Base-by-base conservation (phyloP, 1,140 invertebrate genomes). In the Epicauta chinensis region DNA sequence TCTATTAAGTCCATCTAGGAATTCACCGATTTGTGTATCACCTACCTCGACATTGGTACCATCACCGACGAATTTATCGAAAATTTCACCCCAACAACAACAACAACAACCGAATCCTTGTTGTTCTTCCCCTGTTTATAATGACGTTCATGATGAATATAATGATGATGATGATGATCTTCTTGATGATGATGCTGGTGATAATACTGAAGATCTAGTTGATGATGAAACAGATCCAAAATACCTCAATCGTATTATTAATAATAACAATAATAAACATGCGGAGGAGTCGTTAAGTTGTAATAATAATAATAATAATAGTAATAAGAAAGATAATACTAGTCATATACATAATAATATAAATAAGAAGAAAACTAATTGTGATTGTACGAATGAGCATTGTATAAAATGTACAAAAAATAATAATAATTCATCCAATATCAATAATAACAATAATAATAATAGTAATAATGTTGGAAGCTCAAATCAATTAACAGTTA, bases 401-500 rank as follows among this genome's bases (percentile, higher is more conserved):
- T 65, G 63, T 42, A 53, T 51, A 31, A 66, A 60, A 46, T 66
- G 66, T 47, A 41, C 60, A 12, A 62, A 59, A 40, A 59, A 56
- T 14, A 52, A 63, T 43, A 61, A 65, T 29, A 60, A 59, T 23
- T 23, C 23, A 23, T 63, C 59, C 30, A 58, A 55, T 38, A 68
- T 68, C 39, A 67, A 69, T 53, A 64, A 67, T 55, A 37, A 58
- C 31, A 63, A 36, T 37, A 65, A 64, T 51, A 63, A 61, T 35
- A 64, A 63, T 45, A 66, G 63, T 53, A 65, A 64, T 49, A 52
- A 53, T 3, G 58, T 53, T 2, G 52, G 53, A n/a, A 62, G 55
- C 48, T 43, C 53, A 13, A 69, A 67, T 51, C 77, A 68, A 2
- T 62, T 77, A 38, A 73, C 70, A 3, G 74, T 77, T 2, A 67